Evolutionary conservation across 92 coral and sea anemone genomes (phyloP), one percentile per base, ranked within the genome.

Genomic region (Phenganax marumi): DNA sequence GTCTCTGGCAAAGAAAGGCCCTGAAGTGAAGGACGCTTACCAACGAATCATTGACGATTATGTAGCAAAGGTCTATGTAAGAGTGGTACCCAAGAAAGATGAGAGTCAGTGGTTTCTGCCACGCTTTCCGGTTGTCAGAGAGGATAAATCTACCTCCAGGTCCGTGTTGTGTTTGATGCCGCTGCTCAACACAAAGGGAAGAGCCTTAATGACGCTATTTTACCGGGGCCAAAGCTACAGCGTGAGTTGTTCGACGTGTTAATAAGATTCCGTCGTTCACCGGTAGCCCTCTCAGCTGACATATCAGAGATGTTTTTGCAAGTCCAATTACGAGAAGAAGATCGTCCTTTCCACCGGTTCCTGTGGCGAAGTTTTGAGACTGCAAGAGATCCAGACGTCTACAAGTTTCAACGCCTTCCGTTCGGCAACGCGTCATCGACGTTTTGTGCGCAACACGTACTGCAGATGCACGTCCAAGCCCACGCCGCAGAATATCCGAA

Each of bases 221-320:
- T 85, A 57, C 84, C 81, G 6, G 85, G 89, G 19, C 87, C 87
- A 0, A 85, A 89, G 76, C 68, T 85, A 78, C 87, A 85, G 74
- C 74, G 66, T 43, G 82, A 89, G 22, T 78, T 85, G 6, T 24
- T 82, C 58, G 85, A 85, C 11, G 85, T 82, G 18, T 58, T 85
- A n/a, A 55, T 76, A 9, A 76, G 57, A 21, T 89, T 89, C 23
- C 79, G 85, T 39, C 57, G 66, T 8, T 78, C 77, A 12, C 84
- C 89, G 0, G 87, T 89, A 3, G 87, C 89, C 46, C 89, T 89
- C 54, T 79, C 79, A 5, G 89, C 88, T 64, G 91, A 84, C 77
- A 55, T 88, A 47, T 78, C 81, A 18, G 84, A 87, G 47, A 81
- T n/a, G n/a, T n/a, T n/a, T n/a, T n/a, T n/a, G n/a, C n/a, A n/a